phyloP scores from a whole-genome alignment of 2,797 vertebrate genomes.

The Sebastes melanostomus region DNA sequence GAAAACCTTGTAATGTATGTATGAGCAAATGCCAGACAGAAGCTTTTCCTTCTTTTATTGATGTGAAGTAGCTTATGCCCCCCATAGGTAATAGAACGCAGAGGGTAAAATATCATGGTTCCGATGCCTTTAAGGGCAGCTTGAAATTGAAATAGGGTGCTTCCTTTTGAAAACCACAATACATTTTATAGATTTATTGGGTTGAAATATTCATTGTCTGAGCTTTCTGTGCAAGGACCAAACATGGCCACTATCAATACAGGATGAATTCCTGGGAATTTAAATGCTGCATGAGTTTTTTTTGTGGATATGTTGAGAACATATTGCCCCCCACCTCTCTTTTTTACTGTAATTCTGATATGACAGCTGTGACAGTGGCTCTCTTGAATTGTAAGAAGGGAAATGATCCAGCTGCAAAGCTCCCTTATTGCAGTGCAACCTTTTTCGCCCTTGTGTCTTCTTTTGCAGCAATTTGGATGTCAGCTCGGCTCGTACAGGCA shows the following conservation, averaged over 20 bases:
- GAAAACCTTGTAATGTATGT: not conserved
- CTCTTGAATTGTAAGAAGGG: constrained; percentile 1
- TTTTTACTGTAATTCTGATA: not conserved
- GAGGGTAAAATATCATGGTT: not conserved
- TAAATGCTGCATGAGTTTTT: not conserved
- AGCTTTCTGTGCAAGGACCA: not conserved
- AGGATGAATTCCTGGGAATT: not conserved
- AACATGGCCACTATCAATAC: not conserved
- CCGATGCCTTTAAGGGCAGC: not conserved
- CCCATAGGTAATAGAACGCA: not conserved
- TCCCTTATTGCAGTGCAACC: not conserved
- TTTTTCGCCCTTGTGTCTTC: not conserved
- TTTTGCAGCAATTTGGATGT: constrained; percentile 4
- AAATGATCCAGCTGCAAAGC: not conserved
- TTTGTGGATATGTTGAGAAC: not conserved
- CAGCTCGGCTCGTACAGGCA: not conserved
- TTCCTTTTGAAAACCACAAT: not conserved
- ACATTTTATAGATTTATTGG: not conserved
- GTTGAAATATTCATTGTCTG: not conserved
- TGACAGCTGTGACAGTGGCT: constrained; percentile 5
- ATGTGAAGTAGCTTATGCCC: not conserved
- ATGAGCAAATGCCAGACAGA: not conserved
- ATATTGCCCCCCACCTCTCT: not conserved
- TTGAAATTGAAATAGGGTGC: not conserved
- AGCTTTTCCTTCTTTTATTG: not conserved